Conservation (phyloP, 2,888 invertebrate genomes). For the Luffia ferchaultella region DNA sequence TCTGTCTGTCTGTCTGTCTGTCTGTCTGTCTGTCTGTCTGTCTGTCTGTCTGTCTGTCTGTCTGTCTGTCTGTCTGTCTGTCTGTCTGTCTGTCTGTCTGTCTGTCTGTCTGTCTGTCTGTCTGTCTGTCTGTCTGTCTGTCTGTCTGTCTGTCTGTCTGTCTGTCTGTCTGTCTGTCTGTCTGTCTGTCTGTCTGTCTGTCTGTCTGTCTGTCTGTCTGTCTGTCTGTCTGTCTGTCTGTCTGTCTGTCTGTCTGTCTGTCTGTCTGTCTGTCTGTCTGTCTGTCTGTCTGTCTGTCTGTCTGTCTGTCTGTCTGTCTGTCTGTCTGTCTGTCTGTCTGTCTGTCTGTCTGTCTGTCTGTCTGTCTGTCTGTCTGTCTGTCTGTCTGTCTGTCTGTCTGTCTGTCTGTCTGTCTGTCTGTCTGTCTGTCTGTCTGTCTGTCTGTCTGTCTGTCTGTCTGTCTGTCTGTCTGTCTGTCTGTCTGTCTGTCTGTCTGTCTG, state of each 20-base stretch:
- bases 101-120: constrained; percentile 16
- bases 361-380: constrained; percentile 13
- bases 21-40: constrained; percentile 14
- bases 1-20: constrained; percentile 14
- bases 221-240: constrained; percentile 9
- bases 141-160: constrained; percentile 13
- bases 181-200: constrained; percentile 14
- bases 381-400: constrained; percentile 15
- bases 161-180: constrained; percentile 15
- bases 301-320: constrained; percentile 3
- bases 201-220: constrained; percentile 12
- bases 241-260: background rate
- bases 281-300: constrained; percentile 1
- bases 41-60: constrained; percentile 13
- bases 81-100: constrained; percentile 15
- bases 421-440: constrained; percentile 14
- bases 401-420: constrained; percentile 14
- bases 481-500: constrained; percentile 13
- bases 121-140: constrained; percentile 12
- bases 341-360: constrained; percentile 1
- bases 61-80: constrained; percentile 15
- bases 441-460: constrained; percentile 13
- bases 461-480: constrained; percentile 13
- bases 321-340: background rate
- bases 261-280: background rate